Evolutionary conservation across 2,797 vertebrate species (phyloP).

Genomic region (Clarias pachynema): DNA sequence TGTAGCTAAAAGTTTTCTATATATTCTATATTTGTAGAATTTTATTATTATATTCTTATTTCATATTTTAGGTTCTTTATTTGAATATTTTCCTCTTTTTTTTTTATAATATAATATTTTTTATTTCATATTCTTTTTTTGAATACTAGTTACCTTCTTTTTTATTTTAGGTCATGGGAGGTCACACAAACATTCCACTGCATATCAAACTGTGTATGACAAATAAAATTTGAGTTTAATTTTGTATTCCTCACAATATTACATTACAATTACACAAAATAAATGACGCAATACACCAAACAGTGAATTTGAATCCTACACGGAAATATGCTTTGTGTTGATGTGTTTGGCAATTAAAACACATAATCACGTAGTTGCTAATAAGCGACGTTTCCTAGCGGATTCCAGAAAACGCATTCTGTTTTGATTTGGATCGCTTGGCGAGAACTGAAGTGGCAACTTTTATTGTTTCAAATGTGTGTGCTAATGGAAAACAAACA

Average conservation of each 20-base stretch:
- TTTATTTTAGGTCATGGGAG: no score
- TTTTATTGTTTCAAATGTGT: constrained; percentile 62
- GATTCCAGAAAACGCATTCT: not conserved
- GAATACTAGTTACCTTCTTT: no score
- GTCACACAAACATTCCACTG: no score
- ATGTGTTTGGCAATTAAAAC: not conserved
- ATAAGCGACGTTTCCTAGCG: not conserved
- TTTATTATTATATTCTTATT: no score
- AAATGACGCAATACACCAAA: not conserved
- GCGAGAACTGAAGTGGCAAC: constrained; percentile 60
- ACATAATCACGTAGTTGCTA: not conserved
- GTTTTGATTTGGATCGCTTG: not conserved
- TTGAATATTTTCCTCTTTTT: no score
- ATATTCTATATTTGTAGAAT: no score
- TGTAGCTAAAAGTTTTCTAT: no score
- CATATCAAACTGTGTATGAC: no score
- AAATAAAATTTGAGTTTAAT: no score
- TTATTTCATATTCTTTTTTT: no score
- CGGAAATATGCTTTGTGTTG: not conserved
- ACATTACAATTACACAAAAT: not conserved
- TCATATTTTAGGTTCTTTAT: no score
- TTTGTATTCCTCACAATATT: not conserved
- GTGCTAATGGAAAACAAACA: constrained; percentile 66
- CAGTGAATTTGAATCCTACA: not conserved
- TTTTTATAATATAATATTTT: no score